Evolutionary conservation across 2,888 invertebrate genomes (phyloP).

Genomic region (Hartigia nigra): DNA sequence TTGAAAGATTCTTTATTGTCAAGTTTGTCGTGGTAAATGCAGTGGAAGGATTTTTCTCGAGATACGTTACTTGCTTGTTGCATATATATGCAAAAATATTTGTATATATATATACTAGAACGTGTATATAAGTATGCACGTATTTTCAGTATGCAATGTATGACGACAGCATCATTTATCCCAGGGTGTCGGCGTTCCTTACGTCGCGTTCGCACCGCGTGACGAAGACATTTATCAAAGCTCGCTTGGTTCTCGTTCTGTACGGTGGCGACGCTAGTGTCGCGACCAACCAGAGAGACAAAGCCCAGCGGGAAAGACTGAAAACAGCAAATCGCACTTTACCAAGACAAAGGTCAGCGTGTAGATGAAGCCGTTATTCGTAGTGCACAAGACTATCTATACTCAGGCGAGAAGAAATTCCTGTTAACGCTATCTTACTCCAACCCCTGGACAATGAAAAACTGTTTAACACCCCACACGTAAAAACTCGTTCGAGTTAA

Average conservation of each 20-base stretch:
- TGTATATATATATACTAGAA: neutral
- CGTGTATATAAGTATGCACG: neutral
- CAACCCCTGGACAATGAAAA: neutral
- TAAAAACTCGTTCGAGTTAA: neutral
- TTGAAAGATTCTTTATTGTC: neutral
- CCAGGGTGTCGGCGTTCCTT: neutral
- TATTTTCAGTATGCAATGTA: neutral
- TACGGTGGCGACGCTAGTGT: neutral
- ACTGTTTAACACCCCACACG: neutral
- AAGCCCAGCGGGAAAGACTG: neutral
- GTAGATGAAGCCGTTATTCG: neutral
- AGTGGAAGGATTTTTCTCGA: neutral
- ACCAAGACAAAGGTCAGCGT: neutral
- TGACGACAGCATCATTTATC: conserved; percentile 3
- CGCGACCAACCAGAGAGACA: neutral
- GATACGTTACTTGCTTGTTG: neutral
- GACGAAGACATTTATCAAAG: neutral
- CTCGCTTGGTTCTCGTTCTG: neutral
- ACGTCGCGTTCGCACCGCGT: conserved; percentile 2
- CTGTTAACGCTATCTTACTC: neutral
- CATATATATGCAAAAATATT: neutral
- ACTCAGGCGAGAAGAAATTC: neutral
- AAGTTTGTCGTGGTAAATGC: neutral
- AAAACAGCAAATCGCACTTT: conserved; percentile 3
- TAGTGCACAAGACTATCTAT: neutral